Percentiles rank a stretch among this genome's conserved stretches.
Conservation (phyloP, 2,113 vertebrate genomes). For the Perca fluviatilis region DNA sequence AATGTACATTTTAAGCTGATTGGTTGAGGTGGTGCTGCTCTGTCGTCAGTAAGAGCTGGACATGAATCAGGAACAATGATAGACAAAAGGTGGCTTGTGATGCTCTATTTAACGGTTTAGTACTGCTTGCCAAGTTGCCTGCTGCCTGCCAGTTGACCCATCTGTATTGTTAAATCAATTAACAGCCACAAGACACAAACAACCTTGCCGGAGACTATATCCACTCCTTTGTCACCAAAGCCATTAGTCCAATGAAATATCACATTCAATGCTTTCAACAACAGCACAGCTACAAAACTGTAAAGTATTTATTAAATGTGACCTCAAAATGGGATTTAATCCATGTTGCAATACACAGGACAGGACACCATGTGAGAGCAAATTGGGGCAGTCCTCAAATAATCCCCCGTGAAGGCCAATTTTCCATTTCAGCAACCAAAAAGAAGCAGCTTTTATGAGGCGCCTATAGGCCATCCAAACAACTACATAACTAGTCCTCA, state of each 20-base stretch:
- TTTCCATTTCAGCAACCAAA: slow-evolving; percentile 33
- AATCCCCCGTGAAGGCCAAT: slow-evolving; percentile 21
- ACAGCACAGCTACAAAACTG: neutral
- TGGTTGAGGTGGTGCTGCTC: neutral
- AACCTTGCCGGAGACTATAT: neutral
- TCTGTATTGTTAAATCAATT: slow-evolving; percentile 48
- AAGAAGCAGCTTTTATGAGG: neutral
- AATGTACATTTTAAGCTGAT: neutral
- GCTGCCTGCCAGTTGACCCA: slow-evolving; percentile 36
- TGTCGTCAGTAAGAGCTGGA: slow-evolving; percentile 14
- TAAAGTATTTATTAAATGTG: neutral
- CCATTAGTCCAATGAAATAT: slow-evolving; percentile 7
- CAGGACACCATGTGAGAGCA: neutral
- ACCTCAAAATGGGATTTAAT: slow-evolving; percentile 45
- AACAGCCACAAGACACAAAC: slow-evolving; percentile 26
- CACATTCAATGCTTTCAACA: neutral
- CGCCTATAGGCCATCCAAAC: neutral
- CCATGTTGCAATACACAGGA: slow-evolving; percentile 16
- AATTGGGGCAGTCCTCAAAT: slow-evolving; percentile 39
- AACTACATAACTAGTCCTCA: neutral
- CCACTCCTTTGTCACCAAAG: neutral
- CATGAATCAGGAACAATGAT: slow-evolving; percentile 15
- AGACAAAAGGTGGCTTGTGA: slow-evolving; percentile 50
- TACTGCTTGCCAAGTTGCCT: slow-evolving; percentile 34
- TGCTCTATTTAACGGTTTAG: slow-evolving; percentile 38